These are phyloP conservation scores for Pholis gunnellus DNA, from an alignment of 2,113 vertebrate genomes.

Conservation along the genomic window DNA sequence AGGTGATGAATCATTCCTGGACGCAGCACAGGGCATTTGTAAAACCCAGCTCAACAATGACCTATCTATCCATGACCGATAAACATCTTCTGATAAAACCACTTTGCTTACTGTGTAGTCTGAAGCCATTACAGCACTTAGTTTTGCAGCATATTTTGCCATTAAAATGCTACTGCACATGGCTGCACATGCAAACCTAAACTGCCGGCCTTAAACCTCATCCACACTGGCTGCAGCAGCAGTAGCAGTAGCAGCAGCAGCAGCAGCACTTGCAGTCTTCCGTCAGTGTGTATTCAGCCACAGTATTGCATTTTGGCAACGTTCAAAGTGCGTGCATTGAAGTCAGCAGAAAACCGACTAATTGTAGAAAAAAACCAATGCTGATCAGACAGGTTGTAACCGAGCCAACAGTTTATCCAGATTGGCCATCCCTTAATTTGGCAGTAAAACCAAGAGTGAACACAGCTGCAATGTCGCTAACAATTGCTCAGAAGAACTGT, in stretches of 20 bases:
- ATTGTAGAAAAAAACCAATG: neutral
- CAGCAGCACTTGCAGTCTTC: no score
- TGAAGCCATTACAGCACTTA: neutral
- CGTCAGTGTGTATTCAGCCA: neutral
- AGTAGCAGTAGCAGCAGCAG: neutral
- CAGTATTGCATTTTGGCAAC: neutral
- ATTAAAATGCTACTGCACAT: neutral
- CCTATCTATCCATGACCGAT: neutral
- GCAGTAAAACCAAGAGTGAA: neutral
- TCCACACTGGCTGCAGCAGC: neutral
- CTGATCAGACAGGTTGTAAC: neutral
- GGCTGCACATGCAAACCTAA: neutral
- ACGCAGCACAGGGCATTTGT: neutral
- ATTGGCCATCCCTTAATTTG: neutral
- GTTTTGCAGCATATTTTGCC: neutral
- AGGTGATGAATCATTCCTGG: slow-evolving; percentile 9
- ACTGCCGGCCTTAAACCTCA: neutral
- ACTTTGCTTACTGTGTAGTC: neutral
- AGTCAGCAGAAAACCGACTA: neutral
- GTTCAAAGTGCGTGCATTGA: neutral
- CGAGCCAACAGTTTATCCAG: neutral
- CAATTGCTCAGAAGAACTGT: neutral
- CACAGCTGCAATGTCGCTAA: neutral
- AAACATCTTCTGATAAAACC: neutral
- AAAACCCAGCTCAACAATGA: neutral